Base-by-base conservation (phyloP, 2,888 invertebrate genomes). In the Tachina fera region DNA sequence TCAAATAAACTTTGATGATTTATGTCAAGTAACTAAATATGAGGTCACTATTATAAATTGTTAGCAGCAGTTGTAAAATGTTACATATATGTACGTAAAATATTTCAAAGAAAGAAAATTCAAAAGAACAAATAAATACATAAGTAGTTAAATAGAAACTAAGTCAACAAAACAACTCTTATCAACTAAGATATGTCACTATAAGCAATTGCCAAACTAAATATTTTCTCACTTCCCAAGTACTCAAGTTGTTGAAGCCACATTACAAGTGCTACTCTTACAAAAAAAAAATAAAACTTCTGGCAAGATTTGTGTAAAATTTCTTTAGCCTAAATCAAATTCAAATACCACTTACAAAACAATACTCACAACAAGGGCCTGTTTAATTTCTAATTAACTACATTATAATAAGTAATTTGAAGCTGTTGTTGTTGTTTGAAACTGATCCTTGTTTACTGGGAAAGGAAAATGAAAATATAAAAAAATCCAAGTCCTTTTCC, bases 371-470 rank as follows among this genome's bases (percentile, higher is more conserved):
- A n/a, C 11, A 68, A 67, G 67, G 49, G 81, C 16, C 75, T 84
- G 84, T 87, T 84, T 87, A 84, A 87, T 84, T 87, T 81, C 81
- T 78, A 84, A 87, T 87, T 84, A 84, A 87, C 78, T 75, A 65
- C 31, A 71, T 45, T 13, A 60, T 51, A 82, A 79, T 65, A 49
- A 60, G 75, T 75, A 84, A 82, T 78, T 45, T 75, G 78, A 84
- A 63, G 49, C 70, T 63, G 67, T 71, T 77, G 13, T 71, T 77
- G 13, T 65, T 49, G 22, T 49, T 49, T 63, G 43, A 43, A 67
- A 74, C 0, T 53, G 72, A 72, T 77, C 76, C 74, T 60, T 53
- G 45, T 83, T 51, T 83, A 77, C 76, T 45, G 16, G 74, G 77
- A 85, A 61, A 58, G 31, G 1, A 13, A 11, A 56, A 31, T 31